A percentile compares a stretch with the other conserved stretches of the same genome.
These are phyloP conservation scores for Eretmochelys imbricata DNA, from an alignment of 2,113 vertebrate genomes.

Conservation along the genomic window DNA sequence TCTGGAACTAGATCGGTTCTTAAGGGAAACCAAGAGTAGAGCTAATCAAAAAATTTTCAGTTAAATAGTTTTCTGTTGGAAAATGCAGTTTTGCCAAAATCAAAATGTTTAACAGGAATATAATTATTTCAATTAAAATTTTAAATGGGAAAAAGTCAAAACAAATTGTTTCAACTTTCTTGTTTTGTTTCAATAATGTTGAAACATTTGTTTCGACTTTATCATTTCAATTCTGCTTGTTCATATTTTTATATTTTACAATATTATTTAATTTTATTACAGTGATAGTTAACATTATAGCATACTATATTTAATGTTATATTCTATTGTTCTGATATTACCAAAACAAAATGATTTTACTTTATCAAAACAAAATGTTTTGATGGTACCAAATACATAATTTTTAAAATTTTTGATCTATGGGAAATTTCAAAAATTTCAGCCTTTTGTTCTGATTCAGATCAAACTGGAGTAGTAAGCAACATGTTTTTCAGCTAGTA, in stretches of 20 bases:
- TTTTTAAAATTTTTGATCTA: background rate
- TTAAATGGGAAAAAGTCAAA: background rate
- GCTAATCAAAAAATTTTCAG: background rate
- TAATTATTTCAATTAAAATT: background rate
- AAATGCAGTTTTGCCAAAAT: background rate
- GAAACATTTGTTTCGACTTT: background rate
- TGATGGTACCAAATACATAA: background rate
- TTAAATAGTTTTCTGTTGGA: background rate
- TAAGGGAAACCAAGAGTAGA: slow-evolving; percentile 54
- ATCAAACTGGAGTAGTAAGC: background rate
- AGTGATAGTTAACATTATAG: background rate
- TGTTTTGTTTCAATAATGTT: background rate
- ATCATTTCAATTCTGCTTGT: background rate
- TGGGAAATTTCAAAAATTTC: background rate
- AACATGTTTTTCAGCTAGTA: background rate
- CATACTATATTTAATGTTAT: background rate
- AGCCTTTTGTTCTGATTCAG: background rate
- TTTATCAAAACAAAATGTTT: background rate
- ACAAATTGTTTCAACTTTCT: background rate
- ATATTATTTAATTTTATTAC: background rate
- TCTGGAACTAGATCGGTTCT: slow-evolving; percentile 55
- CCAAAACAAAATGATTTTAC: background rate
- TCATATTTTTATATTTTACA: background rate
- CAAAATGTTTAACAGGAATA: background rate
- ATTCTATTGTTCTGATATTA: background rate